Evolutionary conservation across 1,140 invertebrate genomes (phyloP), one percentile per base, ranked within the genome.

Genomic region (Saccostrea echinata): DNA sequence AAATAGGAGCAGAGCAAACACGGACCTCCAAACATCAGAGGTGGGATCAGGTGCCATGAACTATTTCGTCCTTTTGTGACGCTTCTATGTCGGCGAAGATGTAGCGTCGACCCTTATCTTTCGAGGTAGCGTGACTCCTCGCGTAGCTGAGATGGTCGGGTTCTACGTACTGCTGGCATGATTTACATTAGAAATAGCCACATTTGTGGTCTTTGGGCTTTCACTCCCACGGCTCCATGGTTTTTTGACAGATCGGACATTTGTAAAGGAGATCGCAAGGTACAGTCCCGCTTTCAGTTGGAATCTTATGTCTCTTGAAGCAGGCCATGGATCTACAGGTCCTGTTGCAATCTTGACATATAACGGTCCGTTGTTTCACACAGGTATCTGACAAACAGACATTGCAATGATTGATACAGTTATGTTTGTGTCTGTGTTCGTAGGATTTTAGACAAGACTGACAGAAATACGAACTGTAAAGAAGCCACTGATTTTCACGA

Each of bases 381-480:
- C 86, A 87, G 30, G 16, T 35, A 27, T 87, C 35, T 9, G 52
- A 30, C 27, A 30, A n/a, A n/a, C n/a, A n/a, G n/a, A n/a, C n/a
- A n/a, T n/a, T n/a, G n/a, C n/a, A n/a, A n/a, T n/a, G n/a, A 4
- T 71, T 83, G 13, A 9, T 51, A 27, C 86, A 86, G 27, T 24
- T 8, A 30, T 86, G 86, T 82, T 24, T 21, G 13, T 76, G 6
- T 80, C 51, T n/a, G 51, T 86, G 76, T 51, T 86, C 53, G 30
- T 86, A 86, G 16, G 80, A 76, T 86, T 86, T 86, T 11, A 86
- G 53, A 83, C 86, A 86, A 12, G 27, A 55, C 16, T 43, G 51
- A 24, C 86, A 83, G 53, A 86, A 86, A 21, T 83, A 51, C 13
- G 68, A 55, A 30, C 53, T 30, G 21, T 27, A 27, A 86, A 86